These are phyloP conservation scores for Spodoptera exigua DNA, from an alignment of 2,888 invertebrate genomes.

Conservation along the genomic window DNA sequence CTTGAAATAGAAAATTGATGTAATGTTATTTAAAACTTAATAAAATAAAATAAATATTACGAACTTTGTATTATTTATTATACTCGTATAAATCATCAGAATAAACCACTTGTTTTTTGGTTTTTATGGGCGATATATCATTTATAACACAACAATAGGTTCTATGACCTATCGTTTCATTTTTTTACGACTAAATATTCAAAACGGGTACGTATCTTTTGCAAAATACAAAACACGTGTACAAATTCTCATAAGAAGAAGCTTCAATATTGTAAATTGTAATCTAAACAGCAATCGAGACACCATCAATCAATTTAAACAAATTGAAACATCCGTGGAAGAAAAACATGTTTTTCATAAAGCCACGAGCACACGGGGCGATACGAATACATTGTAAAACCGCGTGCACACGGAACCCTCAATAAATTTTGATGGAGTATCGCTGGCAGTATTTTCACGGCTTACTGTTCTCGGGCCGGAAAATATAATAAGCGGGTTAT, in stretches of 20 bases:
- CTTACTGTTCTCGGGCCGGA: constrained; percentile 77
- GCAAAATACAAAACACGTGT: constrained; percentile 16
- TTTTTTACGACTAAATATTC: constrained; percentile 1
- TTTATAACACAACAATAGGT: too few species aligned
- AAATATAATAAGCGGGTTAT: constrained; percentile 88
- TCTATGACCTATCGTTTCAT: too few species aligned
- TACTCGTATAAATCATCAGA: too few species aligned
- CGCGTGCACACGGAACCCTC: constrained; percentile 66
- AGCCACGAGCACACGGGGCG: constrained; percentile 49
- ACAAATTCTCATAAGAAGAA: constrained; percentile 6
- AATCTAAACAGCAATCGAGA: constrained; percentile 45
- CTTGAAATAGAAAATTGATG: background rate
- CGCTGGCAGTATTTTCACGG: constrained; percentile 73
- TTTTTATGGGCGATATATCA: too few species aligned
- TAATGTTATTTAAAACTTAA: too few species aligned
- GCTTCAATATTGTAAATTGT: constrained; percentile 10
- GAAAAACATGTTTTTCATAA: constrained; percentile 72
- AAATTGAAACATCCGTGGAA: constrained; percentile 58
- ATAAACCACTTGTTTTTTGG: too few species aligned
- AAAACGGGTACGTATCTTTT: background rate
- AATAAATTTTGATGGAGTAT: constrained; percentile 84
- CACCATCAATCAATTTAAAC: constrained; percentile 61
- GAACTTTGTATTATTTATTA: too few species aligned
- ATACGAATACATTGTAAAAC: constrained; percentile 62
- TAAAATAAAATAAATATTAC: too few species aligned